These are phyloP conservation scores for Prosopocoilus inquinatus DNA, from an alignment of 2,888 invertebrate species.

Conservation along the genomic window DNA sequence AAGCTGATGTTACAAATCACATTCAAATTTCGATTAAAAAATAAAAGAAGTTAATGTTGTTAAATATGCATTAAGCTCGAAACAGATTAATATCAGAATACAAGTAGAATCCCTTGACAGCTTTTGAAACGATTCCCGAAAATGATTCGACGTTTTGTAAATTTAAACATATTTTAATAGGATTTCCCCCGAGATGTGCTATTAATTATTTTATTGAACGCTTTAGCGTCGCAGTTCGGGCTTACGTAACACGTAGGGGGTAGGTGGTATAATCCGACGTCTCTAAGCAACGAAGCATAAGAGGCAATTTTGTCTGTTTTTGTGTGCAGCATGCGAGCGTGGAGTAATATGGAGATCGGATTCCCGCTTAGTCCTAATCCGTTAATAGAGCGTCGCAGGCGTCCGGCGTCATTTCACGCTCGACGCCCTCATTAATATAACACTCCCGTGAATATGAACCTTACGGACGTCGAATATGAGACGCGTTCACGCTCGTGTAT, in stretches of 20 bases:
- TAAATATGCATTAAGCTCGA: too few species aligned
- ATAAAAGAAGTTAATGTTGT: too few species aligned
- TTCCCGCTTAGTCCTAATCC: conserved; percentile 44
- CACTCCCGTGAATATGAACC: conserved; percentile 18
- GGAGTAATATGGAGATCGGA: conserved; percentile 48
- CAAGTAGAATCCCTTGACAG: too few species aligned
- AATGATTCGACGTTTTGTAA: neutral
- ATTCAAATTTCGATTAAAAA: too few species aligned
- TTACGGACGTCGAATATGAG: conserved; percentile 19
- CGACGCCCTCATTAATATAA: conserved; percentile 45
- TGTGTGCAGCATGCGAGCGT: conserved; percentile 34
- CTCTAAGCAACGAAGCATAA: conserved; percentile 42
- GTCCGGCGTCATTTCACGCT: conserved; percentile 49
- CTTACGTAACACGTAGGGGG: conserved; percentile 25
- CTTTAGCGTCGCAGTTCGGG: conserved; percentile 31
- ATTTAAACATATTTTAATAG: conserved; percentile 25
- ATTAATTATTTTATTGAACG: conserved; percentile 51
- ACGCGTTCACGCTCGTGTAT: conserved; percentile 1
- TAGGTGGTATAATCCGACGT: conserved; percentile 44
- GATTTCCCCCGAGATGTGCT: conserved; percentile 40
- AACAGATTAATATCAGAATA: too few species aligned
- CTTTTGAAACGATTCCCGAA: too few species aligned
- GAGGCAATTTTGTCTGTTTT: conserved; percentile 46
- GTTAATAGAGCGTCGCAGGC: conserved; percentile 45
- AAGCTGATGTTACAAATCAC: too few species aligned